phyloP scores from a whole-genome alignment of 1,140 invertebrate genomes.

The Drosophila melanica region DNA sequence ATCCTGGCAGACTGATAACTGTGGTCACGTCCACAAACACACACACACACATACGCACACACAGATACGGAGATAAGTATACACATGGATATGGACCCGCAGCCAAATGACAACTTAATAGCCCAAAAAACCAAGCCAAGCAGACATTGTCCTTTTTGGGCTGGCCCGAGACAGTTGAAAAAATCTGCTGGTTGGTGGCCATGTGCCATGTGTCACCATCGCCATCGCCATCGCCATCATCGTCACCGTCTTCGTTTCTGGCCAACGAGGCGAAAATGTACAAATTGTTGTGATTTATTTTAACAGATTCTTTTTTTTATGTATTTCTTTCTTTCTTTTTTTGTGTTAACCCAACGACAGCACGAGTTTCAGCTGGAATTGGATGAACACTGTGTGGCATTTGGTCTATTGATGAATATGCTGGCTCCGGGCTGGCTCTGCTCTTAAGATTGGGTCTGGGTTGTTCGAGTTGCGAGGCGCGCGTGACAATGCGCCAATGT shows the following conservation, averaged over 20 bases:
- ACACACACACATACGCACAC: constrained; percentile 8
- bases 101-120: constrained; percentile 79
- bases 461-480: constrained; percentile 26
- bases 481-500: constrained; percentile 80
- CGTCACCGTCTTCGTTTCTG: constrained; percentile 11
- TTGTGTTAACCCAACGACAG: constrained; percentile 68
- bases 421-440: constrained; percentile 38
- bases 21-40: constrained; percentile 53
- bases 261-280: constrained; percentile 79
- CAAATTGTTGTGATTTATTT: constrained; percentile 82
- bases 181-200: constrained; percentile 47
- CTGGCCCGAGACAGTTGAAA: neutral
- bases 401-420: constrained; percentile 78
- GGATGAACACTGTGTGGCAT: constrained; percentile 34
- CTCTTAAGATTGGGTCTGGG: neutral
- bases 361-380: constrained; percentile 3
- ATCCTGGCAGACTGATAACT: constrained; percentile 51
- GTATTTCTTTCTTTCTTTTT: constrained; percentile 40
- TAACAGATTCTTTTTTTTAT: constrained; percentile 66
- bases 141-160: constrained; percentile 64
- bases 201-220: constrained; percentile 55
- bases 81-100: constrained; percentile 36
- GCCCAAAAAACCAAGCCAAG: constrained; percentile 69
- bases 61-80: neutral
- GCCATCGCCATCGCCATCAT: constrained; percentile 43